Evolutionary conservation across 2,797 vertebrate species (phyloP).

Genomic region (Pipistrellus nathusii): DNA sequence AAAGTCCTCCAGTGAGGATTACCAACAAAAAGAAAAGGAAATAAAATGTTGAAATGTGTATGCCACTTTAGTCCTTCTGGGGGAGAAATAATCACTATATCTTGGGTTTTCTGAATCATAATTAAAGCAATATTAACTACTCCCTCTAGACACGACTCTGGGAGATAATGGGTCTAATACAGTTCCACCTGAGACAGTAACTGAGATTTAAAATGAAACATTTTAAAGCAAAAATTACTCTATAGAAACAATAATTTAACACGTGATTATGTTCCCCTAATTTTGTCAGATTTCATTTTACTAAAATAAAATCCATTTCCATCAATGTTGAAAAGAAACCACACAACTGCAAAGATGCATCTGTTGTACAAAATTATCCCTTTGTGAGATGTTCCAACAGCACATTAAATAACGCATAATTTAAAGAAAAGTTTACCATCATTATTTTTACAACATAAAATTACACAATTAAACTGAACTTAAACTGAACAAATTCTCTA

Average conservation of each 20-base stretch:
- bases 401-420: neutral
- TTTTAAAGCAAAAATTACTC: neutral
- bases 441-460: neutral
- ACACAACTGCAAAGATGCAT: neutral
- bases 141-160: neutral
- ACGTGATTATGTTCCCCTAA: neutral
- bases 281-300: constrained; percentile 26
- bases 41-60: neutral
- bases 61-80: neutral
- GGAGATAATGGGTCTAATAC: neutral
- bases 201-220: neutral
- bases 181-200: neutral
- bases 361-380: neutral
- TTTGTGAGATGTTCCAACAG: neutral
- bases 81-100: neutral
- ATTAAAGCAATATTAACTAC: neutral
- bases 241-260: neutral
- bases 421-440: neutral
- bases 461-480: constrained; percentile 36
- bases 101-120: neutral
- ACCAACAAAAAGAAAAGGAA: neutral
- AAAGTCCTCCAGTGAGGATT: no score
- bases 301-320: neutral
- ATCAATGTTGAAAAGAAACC: neutral
- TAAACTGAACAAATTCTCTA: neutral